phyloP scores from a whole-genome alignment of 1,140 invertebrate species.

The Chrysoperla carnea region DNA sequence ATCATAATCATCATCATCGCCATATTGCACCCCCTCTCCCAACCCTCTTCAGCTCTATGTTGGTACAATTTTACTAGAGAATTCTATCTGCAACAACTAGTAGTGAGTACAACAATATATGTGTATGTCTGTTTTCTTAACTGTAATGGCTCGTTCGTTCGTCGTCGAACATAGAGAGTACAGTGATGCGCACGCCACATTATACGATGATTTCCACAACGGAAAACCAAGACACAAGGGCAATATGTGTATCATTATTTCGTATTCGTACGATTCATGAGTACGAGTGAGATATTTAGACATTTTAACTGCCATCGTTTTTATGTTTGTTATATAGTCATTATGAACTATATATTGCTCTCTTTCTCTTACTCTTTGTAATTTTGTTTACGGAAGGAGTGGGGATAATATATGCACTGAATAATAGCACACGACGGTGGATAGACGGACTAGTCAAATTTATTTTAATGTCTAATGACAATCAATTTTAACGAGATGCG shows the following conservation, averaged over 20 bases:
- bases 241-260: slow-evolving; percentile 33
- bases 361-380: neutral
- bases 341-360: neutral
- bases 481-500: neutral
- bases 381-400: neutral
- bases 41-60: slow-evolving; percentile 25
- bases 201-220: slow-evolving; percentile 6
- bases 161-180: slow-evolving; percentile 17
- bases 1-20: no score
- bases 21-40: slow-evolving; percentile 13
- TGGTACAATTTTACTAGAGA: slow-evolving; percentile 2
- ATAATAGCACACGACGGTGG: neutral
- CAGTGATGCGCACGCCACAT: slow-evolving; percentile 11
- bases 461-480: neutral
- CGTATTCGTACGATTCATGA: slow-evolving; percentile 31
- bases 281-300: slow-evolving; percentile 22
- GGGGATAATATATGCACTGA: neutral
- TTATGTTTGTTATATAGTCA: neutral
- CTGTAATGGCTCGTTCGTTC: slow-evolving; percentile 23
- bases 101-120: no score
- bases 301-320: slow-evolving; percentile 10
- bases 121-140: slow-evolving; percentile 29
- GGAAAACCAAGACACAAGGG: slow-evolving; percentile 31
- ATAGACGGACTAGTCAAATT: neutral
- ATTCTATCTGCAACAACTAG: no score